Base-by-base conservation (phyloP, 1,140 invertebrate species). In the Papilio polyxenes region DNA sequence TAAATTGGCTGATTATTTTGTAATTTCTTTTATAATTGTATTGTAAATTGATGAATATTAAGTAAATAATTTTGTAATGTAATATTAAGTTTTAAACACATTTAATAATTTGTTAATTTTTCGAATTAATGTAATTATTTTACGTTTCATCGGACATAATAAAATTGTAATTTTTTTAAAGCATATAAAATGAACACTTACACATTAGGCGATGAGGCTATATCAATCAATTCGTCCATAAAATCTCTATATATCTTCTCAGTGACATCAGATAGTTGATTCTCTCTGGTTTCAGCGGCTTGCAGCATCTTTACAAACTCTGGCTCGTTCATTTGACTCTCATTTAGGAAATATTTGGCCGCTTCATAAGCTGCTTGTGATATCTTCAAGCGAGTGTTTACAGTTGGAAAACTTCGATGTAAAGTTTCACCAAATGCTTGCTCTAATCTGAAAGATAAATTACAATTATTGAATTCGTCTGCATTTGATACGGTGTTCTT, bases 191-290 rank as follows among this genome's bases (percentile, higher is more conserved):
- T 23, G 62, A 31, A 44, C n/a, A 23, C 96, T 97, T 93, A 97
- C 96, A 97, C 90, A 90, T 96, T 97, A 83, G 96, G 96, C 84
- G 95, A 95, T 31, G 96, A 91, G 17, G 97, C 96, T 17, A 96
- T 92, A 83, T 95, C 89, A 2, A 97, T 93, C 13, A 98, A 87
- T 31, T 96, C 94, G 23, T 96, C 87, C 0, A 98, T 86, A 3
- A 98, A 89, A 10, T 95, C 92, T 44, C 95, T 92, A 87, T 98
- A 98, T 9, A 94, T 83, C 15, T 91, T 88, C 79, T 95, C 91
- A 90, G 96, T 96, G 48, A 87, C 86, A 49, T 95, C 86, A 31
- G 94, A 96, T 13, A 89, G 85, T 48, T 89, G 75, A 2, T 84
- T 88, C 40, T 96, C 90, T 5, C 85, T 89, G 17, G 90, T 84